These are phyloP conservation scores for Siniperca knerii DNA, from an alignment of 2,113 vertebrate genomes.

Conservation along the genomic window DNA sequence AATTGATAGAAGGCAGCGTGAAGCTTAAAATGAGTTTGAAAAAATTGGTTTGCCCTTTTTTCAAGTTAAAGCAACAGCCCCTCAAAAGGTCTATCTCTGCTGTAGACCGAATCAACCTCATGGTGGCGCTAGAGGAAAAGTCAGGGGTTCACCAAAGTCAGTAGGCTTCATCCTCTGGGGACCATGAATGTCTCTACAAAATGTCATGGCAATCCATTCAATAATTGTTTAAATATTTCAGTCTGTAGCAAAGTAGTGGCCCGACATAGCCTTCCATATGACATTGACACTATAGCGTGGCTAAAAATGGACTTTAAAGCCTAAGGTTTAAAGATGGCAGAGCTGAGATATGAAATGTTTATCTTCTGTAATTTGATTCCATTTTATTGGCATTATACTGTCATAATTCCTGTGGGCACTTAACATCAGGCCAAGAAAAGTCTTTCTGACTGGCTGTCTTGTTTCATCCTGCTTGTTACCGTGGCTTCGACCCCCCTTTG, in stretches of 20 bases:
- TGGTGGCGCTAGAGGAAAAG: background rate
- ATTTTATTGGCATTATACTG: slow-evolving; percentile 17
- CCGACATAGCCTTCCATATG: background rate
- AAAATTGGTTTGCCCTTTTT: no score
- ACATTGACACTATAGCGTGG: background rate
- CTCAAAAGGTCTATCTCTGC: no score
- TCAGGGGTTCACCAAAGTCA: background rate
- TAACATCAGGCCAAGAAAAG: slow-evolving; percentile 19
- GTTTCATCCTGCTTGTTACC: slow-evolving; percentile 14
- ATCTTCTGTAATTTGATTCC: background rate
- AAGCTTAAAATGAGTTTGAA: no score
- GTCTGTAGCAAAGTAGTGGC: background rate
- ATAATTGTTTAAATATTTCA: background rate
- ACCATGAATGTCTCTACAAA: slow-evolving; percentile 10
- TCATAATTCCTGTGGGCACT: slow-evolving; percentile 17
- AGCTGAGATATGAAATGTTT: slow-evolving; percentile 19
- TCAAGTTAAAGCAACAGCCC: no score
- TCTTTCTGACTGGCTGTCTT: slow-evolving; percentile 26
- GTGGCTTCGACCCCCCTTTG: slow-evolving; percentile 40
- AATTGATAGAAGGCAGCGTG: no score
- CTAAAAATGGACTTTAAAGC: slow-evolving; percentile 2
- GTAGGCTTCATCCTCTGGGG: background rate
- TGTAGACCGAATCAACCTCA: background rate
- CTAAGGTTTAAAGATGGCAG: background rate
- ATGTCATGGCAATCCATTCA: background rate